Base-by-base conservation (phyloP, 2,113 vertebrate species). In the Delphinus delphis region DNA sequence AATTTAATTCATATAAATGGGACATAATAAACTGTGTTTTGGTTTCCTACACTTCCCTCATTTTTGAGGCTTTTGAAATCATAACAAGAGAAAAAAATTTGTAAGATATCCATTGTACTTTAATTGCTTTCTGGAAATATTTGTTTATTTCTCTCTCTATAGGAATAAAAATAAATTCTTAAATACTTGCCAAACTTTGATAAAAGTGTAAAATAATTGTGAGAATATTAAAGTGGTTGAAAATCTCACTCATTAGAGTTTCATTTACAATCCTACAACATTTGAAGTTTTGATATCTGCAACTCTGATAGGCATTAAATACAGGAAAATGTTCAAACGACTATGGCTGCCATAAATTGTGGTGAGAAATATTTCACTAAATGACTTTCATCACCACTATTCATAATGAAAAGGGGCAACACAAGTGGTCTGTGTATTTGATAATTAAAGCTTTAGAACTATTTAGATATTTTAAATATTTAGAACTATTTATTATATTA, bases 141-240 rank as follows among this genome's bases (percentile, higher is more conserved):
- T 62, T 38, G 5, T 58, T 87, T 53, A 68, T 74, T 85, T 92
- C 6, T 94, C 25, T 10, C 88, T 68, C 47, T 36, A 86, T 1
- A 73, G 21, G 26, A 96, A 89, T 77, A 13, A 91, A 93, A 93
- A 90, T 38, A 74, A 90, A 68, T 50, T 81, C 10, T 47, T 83
- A 82, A 83, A 25, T 89, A 80, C 3, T 50, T 93, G 62, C 44
- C 5, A 50, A 83, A 73, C 31, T 74, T 12, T 76, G 26, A 44
- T 68, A 41, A 63, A 73, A 74, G 6, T 44, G 4, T 53, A 84
- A 55, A 63, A 31, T 82, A 89, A 88, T 26, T 83, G 41, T 73
- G 21, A 93, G 18, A 83, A n/a, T 15, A 80, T 79, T 88, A 76
- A 90, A 95, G 67, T 76, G 5, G n/a, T 53, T 80, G 36, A 91